Evolutionary conservation across 2,888 invertebrate genomes (phyloP).

Genomic region (Allygus modestus): DNA sequence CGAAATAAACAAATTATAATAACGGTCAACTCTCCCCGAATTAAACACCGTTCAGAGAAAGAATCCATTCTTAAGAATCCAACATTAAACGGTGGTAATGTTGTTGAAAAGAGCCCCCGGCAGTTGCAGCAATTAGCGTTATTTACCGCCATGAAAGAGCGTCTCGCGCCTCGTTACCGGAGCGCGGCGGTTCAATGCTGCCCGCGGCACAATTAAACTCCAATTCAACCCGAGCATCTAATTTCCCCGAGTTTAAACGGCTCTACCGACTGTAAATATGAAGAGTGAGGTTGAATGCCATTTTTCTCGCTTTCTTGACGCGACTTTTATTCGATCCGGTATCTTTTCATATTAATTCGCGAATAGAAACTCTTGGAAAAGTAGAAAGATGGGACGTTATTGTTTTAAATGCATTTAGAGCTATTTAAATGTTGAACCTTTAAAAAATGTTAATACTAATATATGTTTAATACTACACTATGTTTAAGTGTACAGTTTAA

Average conservation of each 20-base stretch:
- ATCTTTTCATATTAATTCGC: background rate
- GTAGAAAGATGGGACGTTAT: too few relatives aligned
- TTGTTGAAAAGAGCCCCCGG: background rate
- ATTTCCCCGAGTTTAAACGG: slow-evolving; percentile 1
- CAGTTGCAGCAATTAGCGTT: background rate
- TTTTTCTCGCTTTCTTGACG: background rate
- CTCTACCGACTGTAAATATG: background rate
- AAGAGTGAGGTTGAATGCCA: too few relatives aligned
- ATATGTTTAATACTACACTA: too few relatives aligned
- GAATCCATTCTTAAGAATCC: background rate
- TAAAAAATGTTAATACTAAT: too few relatives aligned
- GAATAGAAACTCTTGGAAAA: background rate
- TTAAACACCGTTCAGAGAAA: background rate
- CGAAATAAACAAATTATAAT: too few relatives aligned
- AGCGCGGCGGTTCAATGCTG: too few relatives aligned
- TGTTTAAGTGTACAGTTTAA: too few relatives aligned
- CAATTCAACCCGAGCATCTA: too few relatives aligned
- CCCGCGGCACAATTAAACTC: too few relatives aligned
- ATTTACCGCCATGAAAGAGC: background rate
- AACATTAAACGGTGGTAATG: background rate
- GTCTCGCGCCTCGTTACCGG: background rate
- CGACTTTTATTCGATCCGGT: background rate
- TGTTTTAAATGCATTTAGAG: too few relatives aligned
- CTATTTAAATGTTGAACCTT: too few relatives aligned
- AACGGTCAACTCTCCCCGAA: too few relatives aligned